Conservation (phyloP, 2,888 invertebrate genomes). For the Heterodera filipjevi region DNA sequence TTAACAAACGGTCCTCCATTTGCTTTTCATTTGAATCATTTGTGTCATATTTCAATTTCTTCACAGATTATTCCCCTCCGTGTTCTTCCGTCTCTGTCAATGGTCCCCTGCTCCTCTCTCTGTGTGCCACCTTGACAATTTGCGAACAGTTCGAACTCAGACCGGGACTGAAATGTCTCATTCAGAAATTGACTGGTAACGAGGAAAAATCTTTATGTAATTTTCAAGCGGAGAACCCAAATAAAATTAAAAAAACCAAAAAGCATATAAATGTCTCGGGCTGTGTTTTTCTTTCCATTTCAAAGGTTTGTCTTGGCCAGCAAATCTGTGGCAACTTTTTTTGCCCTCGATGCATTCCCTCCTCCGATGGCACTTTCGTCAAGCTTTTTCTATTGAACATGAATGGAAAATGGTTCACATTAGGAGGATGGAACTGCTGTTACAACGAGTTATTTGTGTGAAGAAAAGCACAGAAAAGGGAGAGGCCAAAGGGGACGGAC, state of each 20-base stretch:
- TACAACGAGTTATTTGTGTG: neutral
- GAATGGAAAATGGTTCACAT: neutral
- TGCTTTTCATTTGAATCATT: too few species aligned
- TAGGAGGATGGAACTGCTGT: neutral
- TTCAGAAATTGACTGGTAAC: conserved; percentile 23
- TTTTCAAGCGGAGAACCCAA: neutral
- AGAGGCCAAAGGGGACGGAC: neutral
- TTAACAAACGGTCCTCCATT: neutral
- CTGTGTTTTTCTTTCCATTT: neutral
- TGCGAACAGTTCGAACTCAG: conserved; percentile 22
- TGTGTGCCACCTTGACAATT: conserved; percentile 1
- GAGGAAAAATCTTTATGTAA: neutral
- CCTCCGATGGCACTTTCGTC: conserved; percentile 17
- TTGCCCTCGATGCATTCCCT: conserved; percentile 16
- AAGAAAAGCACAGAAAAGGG: neutral
- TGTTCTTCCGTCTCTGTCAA: neutral
- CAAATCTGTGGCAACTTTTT: conserved; percentile 16
- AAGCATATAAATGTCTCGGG: too few species aligned
- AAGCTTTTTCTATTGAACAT: neutral
- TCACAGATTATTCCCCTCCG: neutral
- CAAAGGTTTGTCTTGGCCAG: conserved; percentile 12
- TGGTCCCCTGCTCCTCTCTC: neutral
- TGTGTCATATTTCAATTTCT: too few species aligned
- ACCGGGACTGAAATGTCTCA: conserved; percentile 11
- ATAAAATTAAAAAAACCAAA: too few species aligned